phyloP scores from a whole-genome alignment of 2,797 vertebrate species.

The Sebastes taczanowskii region DNA sequence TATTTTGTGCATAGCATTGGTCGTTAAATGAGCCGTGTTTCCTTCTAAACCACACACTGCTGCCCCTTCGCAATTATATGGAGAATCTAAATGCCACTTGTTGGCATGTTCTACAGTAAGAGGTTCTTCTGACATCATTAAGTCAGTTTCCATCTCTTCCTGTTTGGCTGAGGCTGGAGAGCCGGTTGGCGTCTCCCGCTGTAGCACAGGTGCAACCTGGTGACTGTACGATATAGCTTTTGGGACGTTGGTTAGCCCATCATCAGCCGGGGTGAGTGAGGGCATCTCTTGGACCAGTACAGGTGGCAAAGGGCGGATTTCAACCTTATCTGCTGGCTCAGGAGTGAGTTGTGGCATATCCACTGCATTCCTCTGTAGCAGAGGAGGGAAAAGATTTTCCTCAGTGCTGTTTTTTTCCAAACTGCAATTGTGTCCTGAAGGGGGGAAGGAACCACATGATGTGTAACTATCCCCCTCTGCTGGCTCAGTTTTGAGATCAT shows the following conservation, averaged over 20 bases:
- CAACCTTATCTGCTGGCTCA: conserved; percentile 68
- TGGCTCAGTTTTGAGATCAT: conserved; percentile 58
- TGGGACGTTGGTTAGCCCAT: conserved; percentile 34
- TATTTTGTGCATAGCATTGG: conserved; percentile 50
- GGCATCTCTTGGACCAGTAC: conserved; percentile 84
- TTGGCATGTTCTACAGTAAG: conserved; percentile 28
- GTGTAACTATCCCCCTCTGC: conserved; percentile 54
- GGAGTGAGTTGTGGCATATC: conserved; percentile 85
- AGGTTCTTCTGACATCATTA: conserved; percentile 33
- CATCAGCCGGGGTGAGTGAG: conserved; percentile 80
- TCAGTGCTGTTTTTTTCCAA: conserved; percentile 41
- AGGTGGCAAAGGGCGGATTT: conserved; percentile 68
- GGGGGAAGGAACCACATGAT: conserved; percentile 5
- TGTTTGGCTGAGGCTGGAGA: conserved; percentile 31
- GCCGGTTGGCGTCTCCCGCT: conserved; percentile 66
- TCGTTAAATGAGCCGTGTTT: conserved; percentile 44
- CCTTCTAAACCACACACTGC: conserved; percentile 29
- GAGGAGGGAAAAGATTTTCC: conserved; percentile 61
- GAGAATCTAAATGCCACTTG: conserved; percentile 56
- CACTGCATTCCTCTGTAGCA: conserved; percentile 58
- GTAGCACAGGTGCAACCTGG: conserved; percentile 76
- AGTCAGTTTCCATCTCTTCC: conserved; percentile 21
- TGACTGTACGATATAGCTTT: conserved; percentile 32
- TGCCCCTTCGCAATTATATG: conserved; percentile 36
- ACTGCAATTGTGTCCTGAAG: conserved; percentile 30